Evolutionary conservation across 2,888 invertebrate species (phyloP).

Genomic region (Sesia apiformis): DNA sequence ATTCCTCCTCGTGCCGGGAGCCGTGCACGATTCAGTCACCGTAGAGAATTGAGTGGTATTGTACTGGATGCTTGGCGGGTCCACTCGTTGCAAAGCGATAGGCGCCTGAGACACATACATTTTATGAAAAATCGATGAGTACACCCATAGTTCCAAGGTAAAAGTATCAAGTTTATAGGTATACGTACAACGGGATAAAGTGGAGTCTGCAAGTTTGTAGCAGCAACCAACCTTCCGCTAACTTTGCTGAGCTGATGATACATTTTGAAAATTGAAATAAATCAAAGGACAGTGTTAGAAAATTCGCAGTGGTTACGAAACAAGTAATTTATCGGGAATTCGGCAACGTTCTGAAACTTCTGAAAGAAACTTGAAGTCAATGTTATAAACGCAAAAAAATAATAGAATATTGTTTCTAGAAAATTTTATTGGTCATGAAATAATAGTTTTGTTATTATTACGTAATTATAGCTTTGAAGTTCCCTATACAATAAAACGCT

Average conservation of each 20-base stretch:
- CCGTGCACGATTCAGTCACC: constrained; percentile 44
- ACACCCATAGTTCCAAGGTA: not conserved
- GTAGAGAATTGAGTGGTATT: constrained; percentile 54
- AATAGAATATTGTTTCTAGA: too few relatives aligned
- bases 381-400: too few relatives aligned
- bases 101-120: constrained; percentile 36
- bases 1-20: constrained; percentile 36
- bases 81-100: constrained; percentile 60
- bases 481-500: too few relatives aligned
- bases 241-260: constrained; percentile 62
- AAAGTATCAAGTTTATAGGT: not conserved
- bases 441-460: too few relatives aligned
- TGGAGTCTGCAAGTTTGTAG: constrained; percentile 54
- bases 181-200: constrained; percentile 62
- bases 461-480: too few relatives aligned
- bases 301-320: constrained; percentile 39
- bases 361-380: too few relatives aligned
- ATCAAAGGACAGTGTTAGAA: constrained; percentile 4
- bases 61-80: constrained; percentile 50
- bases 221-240: constrained; percentile 55
- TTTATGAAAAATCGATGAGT: constrained; percentile 1
- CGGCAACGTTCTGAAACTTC: constrained; percentile 27
- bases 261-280: constrained; percentile 34
- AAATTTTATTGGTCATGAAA: too few relatives aligned
- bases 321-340: constrained; percentile 20